Evolutionary conservation across 2,888 invertebrate species (phyloP).

Genomic region (Ceraclea dissimilis): DNA sequence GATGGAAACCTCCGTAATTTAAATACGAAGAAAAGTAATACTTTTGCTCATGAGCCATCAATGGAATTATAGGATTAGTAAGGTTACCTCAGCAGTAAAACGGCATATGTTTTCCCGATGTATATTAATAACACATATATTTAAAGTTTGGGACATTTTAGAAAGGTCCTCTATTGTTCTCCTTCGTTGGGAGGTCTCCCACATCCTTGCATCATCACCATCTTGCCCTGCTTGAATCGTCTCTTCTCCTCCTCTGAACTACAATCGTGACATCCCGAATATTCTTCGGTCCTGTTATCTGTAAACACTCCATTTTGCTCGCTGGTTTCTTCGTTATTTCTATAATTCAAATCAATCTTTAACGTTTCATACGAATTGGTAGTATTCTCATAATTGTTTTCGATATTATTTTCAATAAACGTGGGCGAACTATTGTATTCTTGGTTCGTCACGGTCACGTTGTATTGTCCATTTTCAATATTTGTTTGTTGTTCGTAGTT

Average conservation of each 20-base stretch:
- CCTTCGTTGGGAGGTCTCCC: slow-evolving; percentile 4
- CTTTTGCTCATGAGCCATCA: too few relatives aligned
- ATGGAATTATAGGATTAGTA: too few relatives aligned
- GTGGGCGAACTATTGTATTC: background rate
- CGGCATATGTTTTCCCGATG: too few relatives aligned
- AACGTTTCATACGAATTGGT: background rate
- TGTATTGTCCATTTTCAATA: background rate
- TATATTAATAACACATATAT: too few relatives aligned
- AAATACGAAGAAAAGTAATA: too few relatives aligned
- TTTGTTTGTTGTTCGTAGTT: background rate
- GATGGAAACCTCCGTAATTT: too few relatives aligned
- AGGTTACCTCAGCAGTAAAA: too few relatives aligned
- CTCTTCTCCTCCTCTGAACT: slow-evolving; percentile 11
- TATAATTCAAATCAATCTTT: slow-evolving; percentile 1
- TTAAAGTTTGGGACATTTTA: too few relatives aligned
- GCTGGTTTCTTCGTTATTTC: slow-evolving; percentile 1
- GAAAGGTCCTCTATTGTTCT: slow-evolving; percentile 2
- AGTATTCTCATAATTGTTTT: slow-evolving; percentile 2
- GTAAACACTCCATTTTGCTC: background rate
- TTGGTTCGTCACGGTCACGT: background rate
- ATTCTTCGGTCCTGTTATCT: background rate
- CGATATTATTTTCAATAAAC: background rate
- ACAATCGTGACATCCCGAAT: slow-evolving; percentile 9
- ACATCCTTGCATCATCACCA: slow-evolving; percentile 17
- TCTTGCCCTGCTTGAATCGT: slow-evolving; percentile 14